phyloP scores from a whole-genome alignment of 2,797 vertebrate genomes.

The Scolopax bukidnonensis region DNA sequence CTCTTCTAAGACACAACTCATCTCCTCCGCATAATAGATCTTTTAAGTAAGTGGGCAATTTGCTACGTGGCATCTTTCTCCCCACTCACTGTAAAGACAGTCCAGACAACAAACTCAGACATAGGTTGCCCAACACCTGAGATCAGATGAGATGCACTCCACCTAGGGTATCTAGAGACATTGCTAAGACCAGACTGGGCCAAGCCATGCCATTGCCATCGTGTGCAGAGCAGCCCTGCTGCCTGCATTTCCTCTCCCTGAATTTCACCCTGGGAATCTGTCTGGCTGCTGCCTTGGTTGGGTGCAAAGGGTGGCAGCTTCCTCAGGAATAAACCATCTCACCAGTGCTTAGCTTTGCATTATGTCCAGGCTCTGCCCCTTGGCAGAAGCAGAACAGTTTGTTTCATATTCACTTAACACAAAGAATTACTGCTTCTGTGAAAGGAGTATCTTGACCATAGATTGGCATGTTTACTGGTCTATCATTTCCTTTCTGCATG shows the following conservation, averaged over 20 bases:
- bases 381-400: not conserved
- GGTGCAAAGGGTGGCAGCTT: not conserved
- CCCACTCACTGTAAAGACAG: not conserved
- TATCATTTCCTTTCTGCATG: not conserved
- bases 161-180: not conserved
- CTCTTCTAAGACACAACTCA: not conserved
- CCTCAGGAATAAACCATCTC: not conserved
- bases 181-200: not conserved
- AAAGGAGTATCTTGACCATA: not conserved
- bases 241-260: not conserved
- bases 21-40: not conserved
- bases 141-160: not conserved
- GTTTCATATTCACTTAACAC: not conserved
- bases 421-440: not conserved
- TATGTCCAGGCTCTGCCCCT: not conserved
- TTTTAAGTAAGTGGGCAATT: not conserved
- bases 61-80: not conserved
- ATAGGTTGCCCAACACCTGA: not conserved
- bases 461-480: not conserved
- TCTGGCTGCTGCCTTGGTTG: not conserved
- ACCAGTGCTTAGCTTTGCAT: not conserved
- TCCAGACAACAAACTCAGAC: not conserved
- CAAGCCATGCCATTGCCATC: not conserved
- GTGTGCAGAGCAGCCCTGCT: not conserved
- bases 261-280: not conserved